A percentile compares a stretch with the other conserved stretches of the same genome.
phyloP scores from a whole-genome alignment of 2,888 invertebrate genomes.

The Stenchaetothrips biformis region DNA sequence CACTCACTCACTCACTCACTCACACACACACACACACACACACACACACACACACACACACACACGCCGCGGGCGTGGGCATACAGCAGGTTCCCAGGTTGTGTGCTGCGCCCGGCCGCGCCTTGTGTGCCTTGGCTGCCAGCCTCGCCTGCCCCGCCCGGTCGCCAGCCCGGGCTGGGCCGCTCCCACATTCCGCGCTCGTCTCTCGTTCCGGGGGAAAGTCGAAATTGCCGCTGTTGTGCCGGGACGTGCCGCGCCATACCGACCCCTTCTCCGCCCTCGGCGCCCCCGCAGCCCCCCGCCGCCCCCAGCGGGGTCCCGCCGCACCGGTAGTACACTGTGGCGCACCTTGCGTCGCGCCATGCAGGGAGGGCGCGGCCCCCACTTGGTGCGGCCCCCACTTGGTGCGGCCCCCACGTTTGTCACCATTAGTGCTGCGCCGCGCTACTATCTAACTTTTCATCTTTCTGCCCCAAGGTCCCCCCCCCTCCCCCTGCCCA shows the following conservation, averaged over 20 bases:
- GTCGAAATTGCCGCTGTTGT: slow-evolving; percentile 24
- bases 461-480: background rate
- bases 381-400: background rate
- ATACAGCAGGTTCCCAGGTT: background rate
- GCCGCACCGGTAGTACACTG: background rate
- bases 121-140: background rate
- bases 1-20: no score
- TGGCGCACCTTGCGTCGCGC: background rate
- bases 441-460: background rate
- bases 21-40: no score
- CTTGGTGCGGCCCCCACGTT: background rate
- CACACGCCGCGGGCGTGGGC: no score
- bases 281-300: slow-evolving; percentile 44
- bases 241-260: slow-evolving; percentile 12
- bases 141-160: background rate
- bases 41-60: no score
- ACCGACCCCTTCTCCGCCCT: background rate
- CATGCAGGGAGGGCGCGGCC: background rate
- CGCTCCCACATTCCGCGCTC: slow-evolving; percentile 36
- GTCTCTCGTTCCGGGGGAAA: slow-evolving; percentile 25
- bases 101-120: background rate
- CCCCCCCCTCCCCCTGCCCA: background rate
- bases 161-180: slow-evolving; percentile 38
- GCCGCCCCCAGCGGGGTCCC: slow-evolving; percentile 47
- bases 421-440: slow-evolving; percentile 6